These are phyloP conservation scores for Zonotrichia leucophrys DNA, from an alignment of 2,113 vertebrate genomes.

Conservation along the genomic window DNA sequence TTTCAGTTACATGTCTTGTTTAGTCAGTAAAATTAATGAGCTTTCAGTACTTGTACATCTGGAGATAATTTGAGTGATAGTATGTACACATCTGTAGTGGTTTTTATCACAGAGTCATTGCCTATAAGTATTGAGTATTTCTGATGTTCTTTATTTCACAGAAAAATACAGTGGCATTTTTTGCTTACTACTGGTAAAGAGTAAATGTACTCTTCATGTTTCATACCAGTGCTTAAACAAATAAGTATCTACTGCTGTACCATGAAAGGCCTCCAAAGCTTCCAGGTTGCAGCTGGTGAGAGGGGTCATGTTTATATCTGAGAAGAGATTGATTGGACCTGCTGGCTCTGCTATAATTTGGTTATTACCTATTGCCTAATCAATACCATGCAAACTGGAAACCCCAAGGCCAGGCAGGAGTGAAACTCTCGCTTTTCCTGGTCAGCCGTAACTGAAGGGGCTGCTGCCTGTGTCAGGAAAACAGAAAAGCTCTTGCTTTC, in stretches of 20 bases:
- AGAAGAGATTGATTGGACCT: neutral
- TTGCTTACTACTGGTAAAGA: neutral
- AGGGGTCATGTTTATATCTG: neutral
- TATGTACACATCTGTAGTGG: neutral
- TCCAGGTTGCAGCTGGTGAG: neutral
- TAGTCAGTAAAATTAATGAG: neutral
- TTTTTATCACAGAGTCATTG: neutral
- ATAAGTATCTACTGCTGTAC: neutral
- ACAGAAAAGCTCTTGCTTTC: neutral
- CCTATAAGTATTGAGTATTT: neutral
- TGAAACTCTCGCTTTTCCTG: accelerated
- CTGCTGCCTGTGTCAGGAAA: neutral
- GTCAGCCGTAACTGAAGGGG: neutral
- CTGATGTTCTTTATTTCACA: neutral
- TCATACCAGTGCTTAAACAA: neutral
- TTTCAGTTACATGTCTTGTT: neutral
- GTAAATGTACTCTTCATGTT: neutral
- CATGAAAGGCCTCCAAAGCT: neutral
- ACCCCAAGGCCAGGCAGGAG: neutral
- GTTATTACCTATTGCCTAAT: neutral
- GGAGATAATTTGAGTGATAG: neutral
- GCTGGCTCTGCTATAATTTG: neutral
- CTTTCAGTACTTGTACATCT: neutral
- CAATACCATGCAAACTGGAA: accelerated
- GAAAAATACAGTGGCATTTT: neutral